phyloP scores from a whole-genome alignment of 1,140 invertebrate species.

The Tenebrio molitor region DNA sequence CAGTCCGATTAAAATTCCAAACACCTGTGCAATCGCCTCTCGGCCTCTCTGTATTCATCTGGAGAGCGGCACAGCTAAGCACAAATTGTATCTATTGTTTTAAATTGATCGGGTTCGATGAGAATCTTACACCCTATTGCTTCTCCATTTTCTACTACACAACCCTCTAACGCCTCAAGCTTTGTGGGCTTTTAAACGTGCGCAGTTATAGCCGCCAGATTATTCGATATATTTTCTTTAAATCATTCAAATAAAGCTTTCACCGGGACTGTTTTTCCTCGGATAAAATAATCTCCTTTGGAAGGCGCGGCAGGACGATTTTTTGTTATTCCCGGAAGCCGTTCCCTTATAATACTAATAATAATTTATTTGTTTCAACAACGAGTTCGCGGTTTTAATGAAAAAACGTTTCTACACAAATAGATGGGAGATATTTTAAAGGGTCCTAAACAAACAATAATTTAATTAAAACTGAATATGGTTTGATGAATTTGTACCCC shows the following conservation, averaged over 20 bases:
- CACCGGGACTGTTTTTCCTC: slow-evolving; percentile 13
- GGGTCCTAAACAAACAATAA: slow-evolving; percentile 37
- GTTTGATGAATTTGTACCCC: slow-evolving; percentile 27
- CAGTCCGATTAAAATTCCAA: slow-evolving; percentile 23
- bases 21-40: slow-evolving; percentile 14
- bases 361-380: slow-evolving; percentile 17
- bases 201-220: slow-evolving; percentile 46
- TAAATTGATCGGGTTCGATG: slow-evolving; percentile 48
- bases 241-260: slow-evolving; percentile 42
- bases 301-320: neutral
- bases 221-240: slow-evolving; percentile 43
- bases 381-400: slow-evolving; percentile 9
- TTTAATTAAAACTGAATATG: slow-evolving; percentile 36
- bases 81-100: slow-evolving; percentile 45
- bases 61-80: slow-evolving; percentile 31
- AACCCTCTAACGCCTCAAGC: slow-evolving; percentile 38
- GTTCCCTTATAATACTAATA: slow-evolving; percentile 1
- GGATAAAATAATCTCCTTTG: slow-evolving; percentile 32
- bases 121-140: slow-evolving; percentile 47
- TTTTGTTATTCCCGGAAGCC: slow-evolving; percentile 5
- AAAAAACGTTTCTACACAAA: slow-evolving; percentile 28
- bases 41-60: slow-evolving; percentile 10
- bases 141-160: slow-evolving; percentile 48
- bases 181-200: slow-evolving; percentile 47
- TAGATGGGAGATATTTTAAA: slow-evolving; percentile 20